Base-by-base conservation (phyloP, 1,140 invertebrate species). In the Eurosta solidaginis region DNA sequence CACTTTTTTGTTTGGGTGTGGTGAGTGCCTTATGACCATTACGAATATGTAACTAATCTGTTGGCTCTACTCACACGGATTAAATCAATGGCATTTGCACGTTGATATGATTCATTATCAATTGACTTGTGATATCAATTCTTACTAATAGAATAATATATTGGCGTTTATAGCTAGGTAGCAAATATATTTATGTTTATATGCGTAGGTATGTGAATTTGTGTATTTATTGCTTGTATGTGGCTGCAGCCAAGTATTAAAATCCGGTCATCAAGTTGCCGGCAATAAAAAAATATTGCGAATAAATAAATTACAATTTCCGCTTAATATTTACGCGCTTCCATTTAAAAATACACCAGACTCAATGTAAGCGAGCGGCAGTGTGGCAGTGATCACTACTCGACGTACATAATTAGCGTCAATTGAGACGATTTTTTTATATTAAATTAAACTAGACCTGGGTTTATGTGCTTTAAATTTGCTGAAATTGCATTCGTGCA, bases 291-390 rank as follows among this genome's bases (percentile, higher is more conserved):
- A 17, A 20, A 9, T 68, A 68, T n/a, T n/a, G n/a, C n/a, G n/a
- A n/a, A n/a, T 20, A 33, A 68, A 36, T 68, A 68, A 68, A 68
- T 68, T 68, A 68, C 59, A 40, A 68, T 68, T 68, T 68, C 59
- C 59, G 59, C 59, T 29, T 40, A 68, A 68, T 68, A 68, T 68
- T 68, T 68, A 68, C 59, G 59, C 59, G 59, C 59, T 40, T 36
- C 59, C 22, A 68, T 68, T 68, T 22, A 68, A 25, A 49, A 54
- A 54, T 0, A 68, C 59, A 68, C 59, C 59, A 68, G 29, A 40
- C 33, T 20, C n/a, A n/a, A n/a, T n/a, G n/a, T n/a, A n/a, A n/a
- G n/a, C n/a, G n/a, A n/a, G n/a, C n/a, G 25, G 33, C 20, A 7
- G n/a, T 12, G 25, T 10, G 33, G 22, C 33, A 40, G 59, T 40